A percentile compares a stretch with the other conserved stretches of the same genome.
Conservation (phyloP, 2,888 invertebrate genomes). For the Thereva nobilitata region DNA sequence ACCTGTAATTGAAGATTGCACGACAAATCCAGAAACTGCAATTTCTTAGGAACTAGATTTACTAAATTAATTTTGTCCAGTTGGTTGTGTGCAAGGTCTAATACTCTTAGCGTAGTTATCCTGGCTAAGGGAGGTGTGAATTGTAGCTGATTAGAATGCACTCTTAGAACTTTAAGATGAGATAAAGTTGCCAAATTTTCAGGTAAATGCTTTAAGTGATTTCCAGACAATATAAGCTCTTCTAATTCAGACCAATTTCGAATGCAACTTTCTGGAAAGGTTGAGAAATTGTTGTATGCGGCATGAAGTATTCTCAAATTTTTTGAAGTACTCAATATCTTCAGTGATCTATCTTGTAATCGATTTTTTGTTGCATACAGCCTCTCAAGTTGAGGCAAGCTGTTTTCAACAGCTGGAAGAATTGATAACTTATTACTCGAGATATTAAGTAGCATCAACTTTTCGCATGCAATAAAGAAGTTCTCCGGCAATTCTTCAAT, state of each 20-base stretch:
- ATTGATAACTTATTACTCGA: conserved; percentile 77
- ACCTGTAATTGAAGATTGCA: conserved; percentile 82
- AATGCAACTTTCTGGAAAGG: conserved; percentile 73
- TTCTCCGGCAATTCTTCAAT: conserved; percentile 74
- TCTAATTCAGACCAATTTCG: conserved; percentile 78
- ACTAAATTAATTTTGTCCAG: conserved; percentile 78
- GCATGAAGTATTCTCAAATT: conserved; percentile 73
- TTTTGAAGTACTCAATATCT: conserved; percentile 67
- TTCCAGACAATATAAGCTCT: conserved; percentile 81
- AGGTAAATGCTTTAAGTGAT: conserved; percentile 74
- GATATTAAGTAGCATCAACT: conserved; percentile 72
- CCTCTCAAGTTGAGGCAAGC: conserved; percentile 68
- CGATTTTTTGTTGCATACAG: conserved; percentile 77
- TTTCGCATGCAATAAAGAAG: conserved; percentile 70
- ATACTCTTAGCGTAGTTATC: conserved; percentile 72
- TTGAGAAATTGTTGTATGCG: conserved; percentile 77
- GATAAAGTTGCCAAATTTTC: conserved; percentile 73
- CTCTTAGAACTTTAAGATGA: conserved; percentile 73
- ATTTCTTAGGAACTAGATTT: conserved; percentile 75
- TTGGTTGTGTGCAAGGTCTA: conserved; percentile 85
- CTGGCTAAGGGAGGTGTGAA: conserved; percentile 77
- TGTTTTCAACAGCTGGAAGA: conserved; percentile 67
- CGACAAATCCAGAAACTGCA: conserved; percentile 83
- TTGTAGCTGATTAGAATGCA: conserved; percentile 80
- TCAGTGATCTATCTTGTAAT: conserved; percentile 70